Conservation (phyloP, 2,888 invertebrate species). For the Tipula confusa region DNA sequence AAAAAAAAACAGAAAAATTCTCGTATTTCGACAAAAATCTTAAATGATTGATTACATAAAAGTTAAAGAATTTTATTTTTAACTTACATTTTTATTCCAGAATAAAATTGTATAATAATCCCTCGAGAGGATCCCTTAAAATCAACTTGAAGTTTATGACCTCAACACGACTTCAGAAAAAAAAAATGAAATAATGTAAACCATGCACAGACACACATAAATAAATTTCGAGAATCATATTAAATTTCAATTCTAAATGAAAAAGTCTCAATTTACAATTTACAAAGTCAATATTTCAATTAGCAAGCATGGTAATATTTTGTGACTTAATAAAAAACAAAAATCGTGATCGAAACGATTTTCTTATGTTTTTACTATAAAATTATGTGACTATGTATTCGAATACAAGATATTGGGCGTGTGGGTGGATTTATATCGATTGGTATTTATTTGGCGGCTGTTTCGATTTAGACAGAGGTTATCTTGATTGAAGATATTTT, state of each 20-base stretch:
- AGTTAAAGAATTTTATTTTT: conserved; percentile 15
- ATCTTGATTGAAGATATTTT: not conserved
- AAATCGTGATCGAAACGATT: not conserved
- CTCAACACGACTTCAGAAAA: not conserved
- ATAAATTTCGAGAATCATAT: not conserved
- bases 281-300: conserved; percentile 17
- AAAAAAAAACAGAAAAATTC: too few species aligned
- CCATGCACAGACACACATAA: not conserved
- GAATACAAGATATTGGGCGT: not conserved
- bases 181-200: not conserved
- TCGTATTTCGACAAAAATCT: conserved; percentile 3
- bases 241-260: conserved; percentile 9
- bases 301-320: not conserved
- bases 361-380: not conserved
- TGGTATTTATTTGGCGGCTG: not conserved
- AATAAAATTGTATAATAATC: not conserved
- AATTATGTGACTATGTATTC: not conserved
- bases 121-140: conserved; percentile 25
- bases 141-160: conserved; percentile 25
- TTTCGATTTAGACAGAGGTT: not conserved
- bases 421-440: conserved; percentile 1
- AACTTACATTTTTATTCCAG: not conserved
- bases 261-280: conserved; percentile 25
- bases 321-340: not conserved
- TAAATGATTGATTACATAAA: conserved; percentile 3